Percentiles rank a stretch among this genome's conserved stretches.
Evolutionary conservation across 1,140 invertebrate genomes (phyloP).

Genomic region (Atopsyche davidsoni): DNA sequence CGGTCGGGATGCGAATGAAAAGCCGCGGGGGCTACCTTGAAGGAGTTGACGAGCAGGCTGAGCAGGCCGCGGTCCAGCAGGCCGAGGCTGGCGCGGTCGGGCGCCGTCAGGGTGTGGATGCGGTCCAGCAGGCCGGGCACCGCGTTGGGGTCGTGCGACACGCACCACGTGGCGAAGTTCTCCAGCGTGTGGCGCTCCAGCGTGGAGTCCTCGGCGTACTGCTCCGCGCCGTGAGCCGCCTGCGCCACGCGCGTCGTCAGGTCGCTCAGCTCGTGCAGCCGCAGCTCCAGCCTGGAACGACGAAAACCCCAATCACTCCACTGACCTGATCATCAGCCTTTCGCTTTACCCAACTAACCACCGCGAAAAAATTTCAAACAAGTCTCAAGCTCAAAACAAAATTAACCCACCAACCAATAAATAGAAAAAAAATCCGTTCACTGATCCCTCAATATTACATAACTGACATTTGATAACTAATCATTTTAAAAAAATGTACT

Average conservation of each 20-base stretch:
- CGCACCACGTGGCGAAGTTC: slow-evolving; percentile 60
- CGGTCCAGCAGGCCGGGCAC: slow-evolving; percentile 59
- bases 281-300: slow-evolving; percentile 44
- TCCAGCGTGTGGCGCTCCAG: slow-evolving; percentile 59
- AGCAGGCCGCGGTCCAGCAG: slow-evolving; percentile 44
- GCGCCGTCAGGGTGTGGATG: slow-evolving; percentile 55
- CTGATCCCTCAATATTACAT: no score
- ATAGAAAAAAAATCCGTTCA: no score
- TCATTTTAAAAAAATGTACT: no score
- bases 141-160: slow-evolving; percentile 56
- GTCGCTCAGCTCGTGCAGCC: slow-evolving; percentile 52
- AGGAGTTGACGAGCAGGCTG: slow-evolving; percentile 40
- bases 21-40: slow-evolving; percentile 42
- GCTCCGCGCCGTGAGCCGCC: slow-evolving; percentile 50
- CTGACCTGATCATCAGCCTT: slow-evolving; percentile 36
- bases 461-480: no score
- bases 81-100: slow-evolving; percentile 34
- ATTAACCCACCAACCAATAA: no score
- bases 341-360: no score
- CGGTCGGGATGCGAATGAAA: not conserved
- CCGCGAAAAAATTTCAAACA: no score
- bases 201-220: slow-evolving; percentile 44
- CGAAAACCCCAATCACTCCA: slow-evolving; percentile 32
- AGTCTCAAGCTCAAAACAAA: no score
- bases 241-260: slow-evolving; percentile 53